Base-by-base conservation (phyloP, 2,797 vertebrate genomes). In the Eutrigla gurnardus region DNA sequence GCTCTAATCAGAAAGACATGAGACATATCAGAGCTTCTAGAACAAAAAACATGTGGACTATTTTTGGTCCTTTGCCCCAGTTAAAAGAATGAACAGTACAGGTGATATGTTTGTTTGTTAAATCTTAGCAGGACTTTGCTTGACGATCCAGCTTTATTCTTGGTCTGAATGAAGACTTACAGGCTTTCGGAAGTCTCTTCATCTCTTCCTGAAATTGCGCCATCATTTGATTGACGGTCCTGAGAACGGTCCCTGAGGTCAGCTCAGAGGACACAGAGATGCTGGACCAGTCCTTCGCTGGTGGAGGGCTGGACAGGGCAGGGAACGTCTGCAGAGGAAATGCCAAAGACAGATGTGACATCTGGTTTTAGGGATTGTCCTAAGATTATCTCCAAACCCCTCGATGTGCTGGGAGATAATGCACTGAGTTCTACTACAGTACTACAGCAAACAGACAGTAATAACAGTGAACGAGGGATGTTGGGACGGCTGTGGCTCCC, bases 191-290 rank as follows among this genome's bases (percentile, higher is more conserved):
- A 7, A 95, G 86, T 67, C 72, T 92, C 8, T 36, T 66, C 58
- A 95, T 64, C 25, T 93, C 88, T 3, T 92, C 89, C 71, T 91
- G 80, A 57, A 93, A 54, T 17, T 43, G 79, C 17, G 91, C 91
- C 62, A 91, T 62, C 70, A 84, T 83, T 17, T 90, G 80, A 79
- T 58, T 91, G 78, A 94, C 57, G 14, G 79, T 86, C 47, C 54
- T 85, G 69, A 93, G 79, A 17, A 93, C 70, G 10, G 43, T 60
- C 6, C 91, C 92, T 4, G 93, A 88, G 10, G 73, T 87, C 39
- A 90, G 81, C 42, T 91, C 89, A 54, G 93, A 89, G 3, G 67
- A 83, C 77, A 95, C 61, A 0, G 70, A 80, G 61, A 91, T 84
- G 1, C 73, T 32, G 0, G 88, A 82, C 93, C 93, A 94, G 77